phyloP scores from a whole-genome alignment of 1,140 invertebrate species.

The Spodoptera frugiperda region DNA sequence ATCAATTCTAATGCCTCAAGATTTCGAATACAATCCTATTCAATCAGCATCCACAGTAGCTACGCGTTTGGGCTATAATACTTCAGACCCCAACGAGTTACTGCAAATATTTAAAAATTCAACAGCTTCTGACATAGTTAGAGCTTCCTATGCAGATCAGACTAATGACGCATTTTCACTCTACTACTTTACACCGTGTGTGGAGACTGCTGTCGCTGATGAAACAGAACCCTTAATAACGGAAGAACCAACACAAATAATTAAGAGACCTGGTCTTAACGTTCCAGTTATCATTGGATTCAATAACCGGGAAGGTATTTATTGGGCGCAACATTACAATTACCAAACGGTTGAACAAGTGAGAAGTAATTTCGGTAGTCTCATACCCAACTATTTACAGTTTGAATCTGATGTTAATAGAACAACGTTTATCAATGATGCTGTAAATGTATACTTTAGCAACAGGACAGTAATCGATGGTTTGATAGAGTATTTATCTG shows the following conservation, averaged over 20 bases:
- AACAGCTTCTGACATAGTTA: conserved; percentile 53
- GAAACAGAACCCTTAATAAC: not conserved
- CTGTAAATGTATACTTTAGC: not conserved
- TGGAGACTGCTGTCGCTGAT: conserved; percentile 44
- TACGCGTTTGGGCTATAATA: conserved; percentile 55
- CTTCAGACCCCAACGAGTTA: conserved; percentile 55
- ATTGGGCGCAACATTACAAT: not conserved
- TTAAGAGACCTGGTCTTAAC: not conserved
- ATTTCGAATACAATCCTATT: conserved; percentile 67
- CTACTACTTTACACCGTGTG: conserved; percentile 61
- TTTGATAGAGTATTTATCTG: conserved; percentile 25
- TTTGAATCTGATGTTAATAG: conserved; percentile 3
- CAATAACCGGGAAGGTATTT: conserved; percentile 24
- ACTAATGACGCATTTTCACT: conserved; percentile 47
- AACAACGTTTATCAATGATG: not conserved
- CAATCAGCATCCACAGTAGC: conserved; percentile 56
- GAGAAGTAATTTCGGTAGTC: not conserved
- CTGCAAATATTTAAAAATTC: conserved; percentile 57
- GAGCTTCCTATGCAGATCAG: conserved; percentile 48
- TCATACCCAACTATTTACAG: conserved; percentile 10
- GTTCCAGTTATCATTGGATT: conserved; percentile 7
- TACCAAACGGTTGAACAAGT: not conserved
- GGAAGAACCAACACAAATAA: not conserved
- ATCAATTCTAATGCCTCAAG: conserved; percentile 75
- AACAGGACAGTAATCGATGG: not conserved